phyloP scores from a whole-genome alignment of 2,113 vertebrate species.

The Cepphus grylle region DNA sequence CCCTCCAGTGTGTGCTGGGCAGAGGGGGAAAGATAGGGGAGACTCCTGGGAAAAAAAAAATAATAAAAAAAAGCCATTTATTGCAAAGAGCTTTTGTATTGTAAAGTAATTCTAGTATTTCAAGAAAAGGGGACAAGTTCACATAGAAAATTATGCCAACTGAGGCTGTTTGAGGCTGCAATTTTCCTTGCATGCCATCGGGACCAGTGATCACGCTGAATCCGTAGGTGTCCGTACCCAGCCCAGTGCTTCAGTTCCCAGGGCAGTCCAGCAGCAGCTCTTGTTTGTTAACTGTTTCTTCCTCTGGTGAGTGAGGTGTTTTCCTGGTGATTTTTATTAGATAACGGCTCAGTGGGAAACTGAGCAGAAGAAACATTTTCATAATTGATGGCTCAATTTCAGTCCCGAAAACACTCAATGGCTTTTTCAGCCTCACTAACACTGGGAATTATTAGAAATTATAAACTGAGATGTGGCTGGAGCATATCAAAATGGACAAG shows the following conservation, averaged over 20 bases:
- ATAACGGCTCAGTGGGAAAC: conserved; percentile 48
- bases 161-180: conserved; percentile 4
- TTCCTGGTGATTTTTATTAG: conserved; percentile 46
- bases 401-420: conserved; percentile 63
- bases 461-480: conserved; percentile 56
- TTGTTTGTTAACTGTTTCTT: conserved; percentile 53
- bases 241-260: neutral
- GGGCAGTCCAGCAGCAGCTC: neutral
- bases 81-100: neutral
- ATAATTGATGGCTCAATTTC: conserved; percentile 70
- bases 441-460: conserved; percentile 67
- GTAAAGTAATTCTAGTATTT: conserved; percentile 18
- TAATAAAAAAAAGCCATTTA: neutral
- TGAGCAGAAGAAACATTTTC: conserved; percentile 69
- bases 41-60: neutral
- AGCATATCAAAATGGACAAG: conserved; percentile 44
- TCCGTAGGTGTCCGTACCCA: neutral
- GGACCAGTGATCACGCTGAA: neutral
- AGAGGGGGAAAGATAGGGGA: neutral
- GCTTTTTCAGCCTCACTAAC: conserved; percentile 68
- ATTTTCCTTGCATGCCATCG: neutral
- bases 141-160: conserved; percentile 4
- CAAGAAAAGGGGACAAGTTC: neutral
- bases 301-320: neutral
- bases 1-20: neutral